These are phyloP conservation scores for Amphipyra tragopoginis DNA, from an alignment of 2,888 invertebrate species.

Conservation along the genomic window DNA sequence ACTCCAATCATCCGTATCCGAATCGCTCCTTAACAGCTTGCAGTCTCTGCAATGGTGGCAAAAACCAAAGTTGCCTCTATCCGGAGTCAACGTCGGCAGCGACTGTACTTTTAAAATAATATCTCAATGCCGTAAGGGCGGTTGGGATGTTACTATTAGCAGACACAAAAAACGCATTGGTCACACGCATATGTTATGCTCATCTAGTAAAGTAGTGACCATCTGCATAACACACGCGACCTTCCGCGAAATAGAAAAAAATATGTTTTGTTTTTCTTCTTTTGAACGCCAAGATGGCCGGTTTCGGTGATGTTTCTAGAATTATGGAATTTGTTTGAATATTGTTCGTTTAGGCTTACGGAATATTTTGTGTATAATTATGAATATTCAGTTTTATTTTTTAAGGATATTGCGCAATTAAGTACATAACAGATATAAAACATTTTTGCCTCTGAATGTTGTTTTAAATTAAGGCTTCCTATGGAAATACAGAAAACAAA, in stretches of 20 bases:
- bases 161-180: conserved; percentile 29
- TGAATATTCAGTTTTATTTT: no score
- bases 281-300: background rate
- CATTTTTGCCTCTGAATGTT: background rate
- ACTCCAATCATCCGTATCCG: no score
- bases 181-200: conserved; percentile 26
- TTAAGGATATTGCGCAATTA: no score
- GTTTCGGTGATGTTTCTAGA: background rate
- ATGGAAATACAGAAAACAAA: conserved; percentile 7
- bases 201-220: conserved; percentile 8
- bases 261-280: background rate
- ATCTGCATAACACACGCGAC: conserved; percentile 7
- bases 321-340: background rate
- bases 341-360: no score
- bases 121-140: background rate
- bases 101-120: conserved; percentile 8
- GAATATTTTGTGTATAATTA: background rate
- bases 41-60: background rate
- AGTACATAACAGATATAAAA: no score
- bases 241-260: conserved; percentile 24
- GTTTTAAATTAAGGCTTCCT: conserved; percentile 9
- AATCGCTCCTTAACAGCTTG: no score
- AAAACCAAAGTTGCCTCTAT: background rate
- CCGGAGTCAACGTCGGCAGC: background rate
- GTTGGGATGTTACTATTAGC: conserved; percentile 8